Evolutionary conservation across 2,888 invertebrate species (phyloP).

Genomic region (Piscicola geometra): DNA sequence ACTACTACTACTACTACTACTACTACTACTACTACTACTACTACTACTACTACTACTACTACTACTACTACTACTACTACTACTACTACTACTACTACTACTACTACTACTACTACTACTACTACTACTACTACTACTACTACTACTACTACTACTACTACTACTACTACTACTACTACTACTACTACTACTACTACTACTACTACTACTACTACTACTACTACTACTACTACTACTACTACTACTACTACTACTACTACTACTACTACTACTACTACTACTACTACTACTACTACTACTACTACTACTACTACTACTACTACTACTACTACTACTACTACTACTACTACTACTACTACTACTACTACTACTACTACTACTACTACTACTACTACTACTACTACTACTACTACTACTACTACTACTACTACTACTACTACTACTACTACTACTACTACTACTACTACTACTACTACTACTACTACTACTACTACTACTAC

Average conservation of each 20-base stretch:
- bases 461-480: slow-evolving; percentile 39
- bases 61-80: slow-evolving; percentile 38
- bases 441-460: slow-evolving; percentile 39
- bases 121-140: slow-evolving; percentile 33
- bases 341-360: too few relatives aligned
- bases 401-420: slow-evolving; percentile 39
- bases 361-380: too few relatives aligned
- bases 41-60: slow-evolving; percentile 39
- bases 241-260: too few relatives aligned
- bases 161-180: too few relatives aligned
- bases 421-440: slow-evolving; percentile 40
- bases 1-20: slow-evolving; percentile 39
- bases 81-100: slow-evolving; percentile 38
- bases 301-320: too few relatives aligned
- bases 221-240: too few relatives aligned
- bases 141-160: slow-evolving; percentile 5
- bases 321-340: too few relatives aligned
- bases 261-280: too few relatives aligned
- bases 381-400: slow-evolving; percentile 22
- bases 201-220: too few relatives aligned
- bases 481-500: slow-evolving; percentile 39
- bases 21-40: slow-evolving; percentile 40
- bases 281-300: too few relatives aligned
- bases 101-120: slow-evolving; percentile 40
- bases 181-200: too few relatives aligned